phyloP scores from a whole-genome alignment of 2,113 vertebrate species.

The Poeciliopsis prolifica region DNA sequence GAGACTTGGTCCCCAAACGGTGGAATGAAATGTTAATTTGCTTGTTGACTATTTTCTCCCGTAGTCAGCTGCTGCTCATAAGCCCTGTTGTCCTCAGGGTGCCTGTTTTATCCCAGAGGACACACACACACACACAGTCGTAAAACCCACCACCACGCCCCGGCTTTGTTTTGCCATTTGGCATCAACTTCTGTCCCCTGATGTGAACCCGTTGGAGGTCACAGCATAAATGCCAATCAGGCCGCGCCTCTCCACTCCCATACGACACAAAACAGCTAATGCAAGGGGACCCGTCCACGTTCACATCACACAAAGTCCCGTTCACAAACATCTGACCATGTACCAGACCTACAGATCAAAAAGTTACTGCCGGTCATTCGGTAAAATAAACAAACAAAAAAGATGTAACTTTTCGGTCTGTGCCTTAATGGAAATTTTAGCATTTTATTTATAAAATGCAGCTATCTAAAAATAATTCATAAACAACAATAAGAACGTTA shows the following conservation, averaged over 20 bases:
- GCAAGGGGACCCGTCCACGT: constrained; percentile 42
- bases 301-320: constrained; percentile 30
- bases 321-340: constrained; percentile 13
- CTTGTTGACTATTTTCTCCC: constrained; percentile 64
- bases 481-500: no score
- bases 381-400: not conserved
- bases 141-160: constrained; percentile 65
- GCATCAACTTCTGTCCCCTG: constrained; percentile 60
- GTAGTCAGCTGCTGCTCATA: constrained; percentile 69
- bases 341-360: not conserved
- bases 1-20: constrained; percentile 55
- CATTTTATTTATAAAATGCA: no score
- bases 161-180: constrained; percentile 79
- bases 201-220: constrained; percentile 63
- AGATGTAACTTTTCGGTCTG: no score
- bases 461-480: no score
- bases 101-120: constrained; percentile 53
- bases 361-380: not conserved
- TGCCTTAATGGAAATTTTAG: no score
- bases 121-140: constrained; percentile 51
- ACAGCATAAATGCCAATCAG: constrained; percentile 52
- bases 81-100: constrained; percentile 67
- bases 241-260: not conserved
- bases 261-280: constrained; percentile 11
- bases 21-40: constrained; percentile 74